Evolutionary conservation across 2,797 vertebrate species (phyloP).

Genomic region (Pipistrellus kuhlii): DNA sequence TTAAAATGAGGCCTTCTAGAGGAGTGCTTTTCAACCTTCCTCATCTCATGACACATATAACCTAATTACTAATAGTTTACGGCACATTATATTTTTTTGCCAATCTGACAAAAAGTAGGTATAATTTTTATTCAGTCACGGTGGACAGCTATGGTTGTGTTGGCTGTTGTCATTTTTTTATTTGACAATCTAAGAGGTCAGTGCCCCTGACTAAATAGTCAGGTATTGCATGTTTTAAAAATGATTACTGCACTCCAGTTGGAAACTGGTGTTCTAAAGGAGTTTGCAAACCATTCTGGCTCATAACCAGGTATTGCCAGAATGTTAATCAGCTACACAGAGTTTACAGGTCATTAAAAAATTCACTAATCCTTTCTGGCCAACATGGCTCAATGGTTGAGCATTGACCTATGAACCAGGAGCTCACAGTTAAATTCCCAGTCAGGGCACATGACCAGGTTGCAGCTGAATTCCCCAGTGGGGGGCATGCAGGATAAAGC

Average conservation of each 20-base stretch:
- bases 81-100: neutral
- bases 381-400: too few species aligned
- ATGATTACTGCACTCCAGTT: neutral
- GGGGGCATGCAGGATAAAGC: too few species aligned
- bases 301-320: neutral
- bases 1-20: neutral
- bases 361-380: too few species aligned
- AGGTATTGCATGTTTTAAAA: neutral
- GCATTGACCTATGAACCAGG: too few species aligned
- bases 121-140: neutral
- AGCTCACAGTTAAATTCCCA: too few species aligned
- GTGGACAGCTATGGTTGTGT: neutral
- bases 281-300: conserved; percentile 24
- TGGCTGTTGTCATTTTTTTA: neutral
- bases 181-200: neutral
- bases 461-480: too few species aligned
- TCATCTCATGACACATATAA: neutral
- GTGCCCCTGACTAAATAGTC: neutral
- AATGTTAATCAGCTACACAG: neutral
- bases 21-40: neutral
- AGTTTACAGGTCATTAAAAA: neutral
- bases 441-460: too few species aligned
- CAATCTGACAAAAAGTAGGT: neutral
- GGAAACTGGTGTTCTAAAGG: neutral
- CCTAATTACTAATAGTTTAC: neutral